Evolutionary conservation across 1,140 invertebrate genomes (phyloP).

Genomic region (Radopholus similis): DNA sequence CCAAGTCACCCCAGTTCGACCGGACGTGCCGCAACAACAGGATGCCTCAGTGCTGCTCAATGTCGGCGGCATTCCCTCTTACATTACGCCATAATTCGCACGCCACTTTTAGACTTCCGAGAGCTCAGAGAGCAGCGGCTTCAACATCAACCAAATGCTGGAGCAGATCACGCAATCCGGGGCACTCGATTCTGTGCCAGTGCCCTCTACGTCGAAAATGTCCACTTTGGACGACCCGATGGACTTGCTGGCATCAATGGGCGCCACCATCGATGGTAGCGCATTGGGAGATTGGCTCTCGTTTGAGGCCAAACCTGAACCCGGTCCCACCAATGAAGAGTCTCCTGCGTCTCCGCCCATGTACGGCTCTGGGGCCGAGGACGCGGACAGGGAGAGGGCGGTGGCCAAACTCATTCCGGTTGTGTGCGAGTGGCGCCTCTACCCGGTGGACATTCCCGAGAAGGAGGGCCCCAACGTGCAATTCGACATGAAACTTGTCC

Average conservation of each 20-base stretch:
- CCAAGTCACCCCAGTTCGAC: too few species aligned
- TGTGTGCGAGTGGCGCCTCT: conserved; percentile 20
- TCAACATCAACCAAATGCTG: conserved; percentile 35
- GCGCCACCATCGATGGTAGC: too few species aligned
- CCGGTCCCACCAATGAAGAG: conserved; percentile 6
- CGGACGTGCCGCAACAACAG: not conserved
- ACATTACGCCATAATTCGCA: not conserved
- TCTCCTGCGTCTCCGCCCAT: conserved; percentile 29
- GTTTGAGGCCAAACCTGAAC: too few species aligned
- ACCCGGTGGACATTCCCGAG: conserved; percentile 17
- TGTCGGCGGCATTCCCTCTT: not conserved
- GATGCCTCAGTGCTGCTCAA: not conserved
- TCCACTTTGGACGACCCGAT: not conserved
- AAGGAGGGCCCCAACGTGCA: conserved; percentile 2
- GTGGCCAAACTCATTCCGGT: conserved; percentile 33
- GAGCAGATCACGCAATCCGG: conserved; percentile 26
- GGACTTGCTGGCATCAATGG: conserved; percentile 22
- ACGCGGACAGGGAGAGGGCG: not conserved
- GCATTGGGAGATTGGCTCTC: too few species aligned
- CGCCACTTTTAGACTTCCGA: not conserved
- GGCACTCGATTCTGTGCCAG: too few species aligned
- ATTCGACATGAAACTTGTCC: conserved; percentile 41
- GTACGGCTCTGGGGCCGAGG: conserved; percentile 4
- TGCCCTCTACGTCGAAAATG: not conserved
- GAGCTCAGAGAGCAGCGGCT: conserved; percentile 7